Percentiles rank a stretch among this genome's conserved stretches.
These are phyloP conservation scores for Pseudochirops cupreus DNA, from an alignment of 2,797 vertebrate species.

Conservation along the genomic window DNA sequence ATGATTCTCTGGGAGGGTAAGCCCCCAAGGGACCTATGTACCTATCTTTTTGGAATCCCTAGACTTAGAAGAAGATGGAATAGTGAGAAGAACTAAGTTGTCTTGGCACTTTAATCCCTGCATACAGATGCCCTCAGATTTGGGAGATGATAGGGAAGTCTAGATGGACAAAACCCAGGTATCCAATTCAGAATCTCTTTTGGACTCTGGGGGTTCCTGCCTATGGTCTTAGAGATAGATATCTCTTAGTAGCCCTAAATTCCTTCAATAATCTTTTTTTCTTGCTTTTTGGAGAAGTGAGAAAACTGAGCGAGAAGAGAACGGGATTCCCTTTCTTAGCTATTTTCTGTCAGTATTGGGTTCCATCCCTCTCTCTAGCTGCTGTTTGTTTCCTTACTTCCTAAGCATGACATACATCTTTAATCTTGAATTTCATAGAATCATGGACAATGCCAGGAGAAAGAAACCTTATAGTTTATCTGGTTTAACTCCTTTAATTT, in stretches of 20 bases:
- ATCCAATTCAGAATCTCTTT: not conserved
- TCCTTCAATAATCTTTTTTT: not conserved
- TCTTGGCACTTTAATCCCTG: not conserved
- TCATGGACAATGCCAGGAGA: not conserved
- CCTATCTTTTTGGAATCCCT: not conserved
- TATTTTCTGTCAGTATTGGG: not conserved
- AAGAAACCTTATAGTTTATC: not conserved
- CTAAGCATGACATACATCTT: not conserved
- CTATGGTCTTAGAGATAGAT: not conserved
- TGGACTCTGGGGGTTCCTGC: not conserved
- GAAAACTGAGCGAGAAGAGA: not conserved
- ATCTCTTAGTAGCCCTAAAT: not conserved
- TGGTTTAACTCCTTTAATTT: not conserved
- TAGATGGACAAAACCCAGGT: not conserved
- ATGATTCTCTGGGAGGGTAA: conserved; percentile 81
- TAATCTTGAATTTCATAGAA: not conserved
- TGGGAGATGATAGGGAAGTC: not conserved
- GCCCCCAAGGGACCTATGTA: not conserved
- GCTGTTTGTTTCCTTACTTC: not conserved
- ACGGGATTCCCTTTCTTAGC: not conserved
- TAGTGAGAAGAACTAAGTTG: not conserved
- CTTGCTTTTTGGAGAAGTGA: not conserved
- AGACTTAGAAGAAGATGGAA: not conserved
- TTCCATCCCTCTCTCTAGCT: not conserved
- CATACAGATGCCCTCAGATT: not conserved